Evolutionary conservation across 2,113 vertebrate species (phyloP).

Genomic region (Hippocampus zosterae): DNA sequence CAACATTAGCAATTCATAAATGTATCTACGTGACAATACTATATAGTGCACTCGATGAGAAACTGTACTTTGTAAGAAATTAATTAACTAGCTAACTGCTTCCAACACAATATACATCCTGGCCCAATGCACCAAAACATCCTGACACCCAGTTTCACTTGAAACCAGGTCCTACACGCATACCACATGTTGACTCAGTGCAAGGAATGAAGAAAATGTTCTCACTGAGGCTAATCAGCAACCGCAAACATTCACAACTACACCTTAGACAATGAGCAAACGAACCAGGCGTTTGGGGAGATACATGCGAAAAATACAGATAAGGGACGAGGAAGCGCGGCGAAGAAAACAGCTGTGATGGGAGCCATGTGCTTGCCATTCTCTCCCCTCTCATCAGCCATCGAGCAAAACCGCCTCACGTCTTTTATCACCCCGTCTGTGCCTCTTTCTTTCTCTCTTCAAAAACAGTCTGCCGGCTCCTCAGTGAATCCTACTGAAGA

Average conservation of each 20-base stretch:
- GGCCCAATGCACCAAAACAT: slow-evolving; percentile 15
- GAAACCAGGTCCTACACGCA: slow-evolving; percentile 20
- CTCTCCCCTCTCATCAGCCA: slow-evolving; percentile 40
- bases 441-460: slow-evolving; percentile 35
- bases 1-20: not conserved
- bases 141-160: slow-evolving; percentile 25
- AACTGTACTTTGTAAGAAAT: slow-evolving; percentile 1
- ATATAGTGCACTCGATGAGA: not conserved
- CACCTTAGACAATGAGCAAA: slow-evolving; percentile 12
- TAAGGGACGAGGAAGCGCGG: slow-evolving; percentile 9
- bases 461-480: slow-evolving; percentile 31
- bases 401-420: slow-evolving; percentile 35
- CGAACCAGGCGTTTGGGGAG: slow-evolving; percentile 6
- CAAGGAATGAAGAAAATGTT: slow-evolving; percentile 9
- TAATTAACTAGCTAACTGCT: slow-evolving; percentile 1
- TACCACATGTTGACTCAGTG: slow-evolving; percentile 5
- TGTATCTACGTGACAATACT: slow-evolving; percentile 10
- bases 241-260: slow-evolving; percentile 13
- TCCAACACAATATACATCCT: slow-evolving; percentile 16
- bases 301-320: slow-evolving; percentile 19
- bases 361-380: slow-evolving; percentile 35
- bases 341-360: slow-evolving; percentile 33
- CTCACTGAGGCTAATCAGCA: slow-evolving; percentile 5
- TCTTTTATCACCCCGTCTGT: slow-evolving; percentile 57
- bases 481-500: slow-evolving; percentile 22